Percentiles rank a stretch among this genome's conserved stretches.
Evolutionary conservation across 2,797 vertebrate species (phyloP).

Genomic region (Phoeniculus purpureus): DNA sequence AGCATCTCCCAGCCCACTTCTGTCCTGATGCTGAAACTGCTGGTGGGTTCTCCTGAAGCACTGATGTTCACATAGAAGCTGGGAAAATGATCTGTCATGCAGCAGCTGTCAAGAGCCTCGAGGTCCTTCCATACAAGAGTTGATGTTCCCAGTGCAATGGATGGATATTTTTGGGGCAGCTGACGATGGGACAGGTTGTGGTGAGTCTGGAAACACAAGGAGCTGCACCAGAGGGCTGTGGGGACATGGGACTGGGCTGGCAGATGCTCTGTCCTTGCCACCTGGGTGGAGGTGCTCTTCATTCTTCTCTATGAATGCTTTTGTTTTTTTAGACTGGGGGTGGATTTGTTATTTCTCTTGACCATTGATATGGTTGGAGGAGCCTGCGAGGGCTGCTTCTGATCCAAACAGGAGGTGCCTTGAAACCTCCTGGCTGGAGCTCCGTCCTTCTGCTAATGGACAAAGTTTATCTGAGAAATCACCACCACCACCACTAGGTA

Average conservation of each 20-base stretch:
- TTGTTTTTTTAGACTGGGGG: not conserved
- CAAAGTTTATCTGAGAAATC: not conserved
- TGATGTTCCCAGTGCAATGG: accelerated
- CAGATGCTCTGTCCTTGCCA: not conserved
- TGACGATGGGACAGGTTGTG: not conserved
- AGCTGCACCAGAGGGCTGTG: accelerated
- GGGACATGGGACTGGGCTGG: not conserved
- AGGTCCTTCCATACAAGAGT: not conserved
- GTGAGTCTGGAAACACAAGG: not conserved
- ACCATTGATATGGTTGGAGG: not conserved
- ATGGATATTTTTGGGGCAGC: not conserved
- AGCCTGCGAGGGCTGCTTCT: not conserved
- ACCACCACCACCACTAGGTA: accelerated
- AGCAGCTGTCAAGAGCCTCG: not conserved
- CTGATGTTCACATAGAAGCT: accelerated
- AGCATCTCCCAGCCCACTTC: accelerated
- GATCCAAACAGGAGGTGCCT: not conserved
- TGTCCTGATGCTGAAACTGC: accelerated
- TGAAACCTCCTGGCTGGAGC: not conserved
- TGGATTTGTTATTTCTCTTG: not conserved
- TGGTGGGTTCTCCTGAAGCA: not conserved
- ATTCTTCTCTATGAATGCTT: not conserved
- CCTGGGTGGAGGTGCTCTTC: not conserved
- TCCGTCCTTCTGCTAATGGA: not conserved
- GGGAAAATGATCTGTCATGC: not conserved